phyloP scores from a whole-genome alignment of 2,113 vertebrate species.

The Perognathus longimembris region DNA sequence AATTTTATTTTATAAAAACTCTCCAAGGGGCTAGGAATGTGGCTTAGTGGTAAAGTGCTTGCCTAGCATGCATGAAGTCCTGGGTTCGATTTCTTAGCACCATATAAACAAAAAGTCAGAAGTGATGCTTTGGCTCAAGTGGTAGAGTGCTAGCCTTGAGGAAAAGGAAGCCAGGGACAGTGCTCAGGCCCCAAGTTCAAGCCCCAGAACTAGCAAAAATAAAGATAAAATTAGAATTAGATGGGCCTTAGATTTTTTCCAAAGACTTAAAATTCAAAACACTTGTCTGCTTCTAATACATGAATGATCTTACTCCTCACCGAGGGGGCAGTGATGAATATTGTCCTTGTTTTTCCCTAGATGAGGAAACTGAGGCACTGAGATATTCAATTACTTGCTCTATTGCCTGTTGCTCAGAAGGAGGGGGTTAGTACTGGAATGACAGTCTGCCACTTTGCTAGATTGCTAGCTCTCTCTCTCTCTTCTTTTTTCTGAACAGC shows the following conservation, averaged over 20 bases:
- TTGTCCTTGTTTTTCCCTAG: background rate
- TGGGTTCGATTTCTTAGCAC: too few species aligned
- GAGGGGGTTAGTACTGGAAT: background rate
- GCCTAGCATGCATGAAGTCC: too few species aligned
- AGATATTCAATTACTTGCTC: background rate
- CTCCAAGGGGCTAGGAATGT: too few species aligned
- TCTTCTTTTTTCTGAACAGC: background rate
- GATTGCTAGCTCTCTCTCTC: background rate
- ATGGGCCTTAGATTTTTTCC: background rate
- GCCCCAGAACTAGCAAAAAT: too few species aligned
- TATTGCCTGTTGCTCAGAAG: background rate
- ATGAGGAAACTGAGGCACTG: background rate
- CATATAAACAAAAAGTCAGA: too few species aligned
- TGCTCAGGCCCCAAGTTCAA: too few species aligned
- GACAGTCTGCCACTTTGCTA: background rate
- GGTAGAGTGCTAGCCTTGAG: too few species aligned
- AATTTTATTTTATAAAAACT: too few species aligned
- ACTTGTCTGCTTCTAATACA: background rate
- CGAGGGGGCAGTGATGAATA: background rate
- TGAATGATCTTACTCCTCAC: background rate
- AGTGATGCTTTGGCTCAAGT: too few species aligned
- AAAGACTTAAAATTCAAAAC: background rate
- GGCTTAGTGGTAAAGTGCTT: too few species aligned
- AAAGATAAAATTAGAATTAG: background rate
- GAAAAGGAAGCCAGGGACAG: too few species aligned